These are phyloP conservation scores for Macrostomum lignano DNA, from an alignment of 1,140 invertebrate genomes.

Conservation along the genomic window DNA sequence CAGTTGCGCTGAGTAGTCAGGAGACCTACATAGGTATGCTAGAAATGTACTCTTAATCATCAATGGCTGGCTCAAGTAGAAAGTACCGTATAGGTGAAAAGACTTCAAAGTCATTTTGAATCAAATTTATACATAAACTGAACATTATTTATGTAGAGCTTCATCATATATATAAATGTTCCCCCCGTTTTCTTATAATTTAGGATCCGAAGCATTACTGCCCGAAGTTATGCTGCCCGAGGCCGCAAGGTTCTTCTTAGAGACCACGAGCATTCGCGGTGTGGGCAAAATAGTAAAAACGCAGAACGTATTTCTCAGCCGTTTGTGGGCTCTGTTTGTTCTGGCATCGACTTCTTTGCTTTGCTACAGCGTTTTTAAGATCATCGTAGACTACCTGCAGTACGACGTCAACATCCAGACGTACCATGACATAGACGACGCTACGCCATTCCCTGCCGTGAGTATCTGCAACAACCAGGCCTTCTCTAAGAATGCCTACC, in stretches of 20 bases:
- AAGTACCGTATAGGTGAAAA: too few relatives aligned
- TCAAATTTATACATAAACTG: too few relatives aligned
- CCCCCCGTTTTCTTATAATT: too few relatives aligned
- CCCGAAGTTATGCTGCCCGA: too few relatives aligned
- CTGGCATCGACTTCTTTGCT: background rate
- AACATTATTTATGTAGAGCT: too few relatives aligned
- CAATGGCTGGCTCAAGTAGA: too few relatives aligned
- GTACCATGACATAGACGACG: conserved; percentile 3
- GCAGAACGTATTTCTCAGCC: background rate
- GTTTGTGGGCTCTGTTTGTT: conserved; percentile 1
- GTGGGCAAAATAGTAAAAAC: conserved; percentile 3
- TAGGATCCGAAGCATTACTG: too few relatives aligned
- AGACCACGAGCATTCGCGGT: conserved; percentile 2
- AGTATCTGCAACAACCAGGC: conserved; percentile 5
- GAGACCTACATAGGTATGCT: too few relatives aligned
- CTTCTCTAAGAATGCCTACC: conserved; percentile 1
- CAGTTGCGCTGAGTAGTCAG: too few relatives aligned
- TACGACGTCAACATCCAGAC: conserved; percentile 5
- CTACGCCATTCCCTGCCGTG: conserved; percentile 3
- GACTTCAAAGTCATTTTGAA: too few relatives aligned
- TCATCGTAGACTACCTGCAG: conserved; percentile 1
- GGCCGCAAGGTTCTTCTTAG: background rate
- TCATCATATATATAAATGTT: too few relatives aligned
- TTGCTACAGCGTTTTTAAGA: background rate
- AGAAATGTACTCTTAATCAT: too few relatives aligned